Percentiles rank a stretch among this genome's conserved stretches.
phyloP scores from a whole-genome alignment of 2,113 vertebrate genomes.

The Anas platyrhynchos region DNA sequence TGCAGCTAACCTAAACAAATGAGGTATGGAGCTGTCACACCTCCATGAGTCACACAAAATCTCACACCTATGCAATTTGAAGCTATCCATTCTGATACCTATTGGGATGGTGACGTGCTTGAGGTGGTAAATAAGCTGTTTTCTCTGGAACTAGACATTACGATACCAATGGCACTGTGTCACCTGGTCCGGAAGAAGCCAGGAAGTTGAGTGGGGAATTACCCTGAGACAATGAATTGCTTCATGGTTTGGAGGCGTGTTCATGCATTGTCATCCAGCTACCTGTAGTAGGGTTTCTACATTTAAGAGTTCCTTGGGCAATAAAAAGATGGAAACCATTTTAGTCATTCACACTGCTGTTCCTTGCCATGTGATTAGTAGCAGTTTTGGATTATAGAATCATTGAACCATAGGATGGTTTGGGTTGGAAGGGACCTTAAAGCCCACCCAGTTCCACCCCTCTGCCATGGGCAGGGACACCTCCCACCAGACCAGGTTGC shows the following conservation, averaged over 20 bases:
- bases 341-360: background rate
- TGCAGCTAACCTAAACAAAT: background rate
- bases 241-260: fast-evolving
- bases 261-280: background rate
- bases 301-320: background rate
- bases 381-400: background rate
- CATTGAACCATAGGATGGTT: too few relatives aligned
- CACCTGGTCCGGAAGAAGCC: background rate
- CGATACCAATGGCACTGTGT: fast-evolving
- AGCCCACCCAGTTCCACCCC: too few relatives aligned
- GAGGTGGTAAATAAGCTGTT: background rate
- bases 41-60: background rate
- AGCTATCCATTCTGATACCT: background rate
- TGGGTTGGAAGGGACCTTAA: too few relatives aligned
- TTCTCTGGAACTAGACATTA: background rate
- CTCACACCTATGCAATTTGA: background rate
- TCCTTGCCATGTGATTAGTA: background rate
- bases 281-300: background rate
- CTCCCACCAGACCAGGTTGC: too few relatives aligned
- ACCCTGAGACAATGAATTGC: background rate
- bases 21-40: background rate
- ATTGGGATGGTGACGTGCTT: background rate
- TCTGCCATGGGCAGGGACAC: too few relatives aligned
- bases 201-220: fast-evolving
- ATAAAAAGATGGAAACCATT: background rate